phyloP scores from a whole-genome alignment of 1,140 invertebrate genomes.

The Hylyphantes graminicola region DNA sequence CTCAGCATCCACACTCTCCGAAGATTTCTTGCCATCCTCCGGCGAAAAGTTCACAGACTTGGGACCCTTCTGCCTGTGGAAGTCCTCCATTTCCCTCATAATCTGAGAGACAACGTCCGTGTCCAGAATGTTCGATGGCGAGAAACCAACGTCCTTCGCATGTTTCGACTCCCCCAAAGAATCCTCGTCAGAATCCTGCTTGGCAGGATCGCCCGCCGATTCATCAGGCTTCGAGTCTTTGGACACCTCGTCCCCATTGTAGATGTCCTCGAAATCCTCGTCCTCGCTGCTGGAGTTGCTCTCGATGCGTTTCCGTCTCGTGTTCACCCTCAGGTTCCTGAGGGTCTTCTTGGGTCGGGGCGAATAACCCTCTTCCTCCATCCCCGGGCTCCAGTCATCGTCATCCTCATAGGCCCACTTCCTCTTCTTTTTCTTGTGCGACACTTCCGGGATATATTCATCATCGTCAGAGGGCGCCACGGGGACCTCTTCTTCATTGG shows the following conservation, averaged over 20 bases:
- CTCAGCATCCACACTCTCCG: background rate
- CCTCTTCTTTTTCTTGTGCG: background rate
- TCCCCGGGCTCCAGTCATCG: conserved; percentile 18
- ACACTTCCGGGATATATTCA: background rate
- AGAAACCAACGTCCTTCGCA: background rate
- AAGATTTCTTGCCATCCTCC: background rate
- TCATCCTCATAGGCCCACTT: conserved; percentile 34
- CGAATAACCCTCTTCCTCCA: background rate
- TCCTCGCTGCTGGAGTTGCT: background rate
- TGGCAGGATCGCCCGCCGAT: background rate
- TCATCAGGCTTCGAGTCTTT: background rate
- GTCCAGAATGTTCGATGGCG: background rate
- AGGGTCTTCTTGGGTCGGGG: background rate
- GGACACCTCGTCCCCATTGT: background rate
- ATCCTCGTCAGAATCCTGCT: background rate
- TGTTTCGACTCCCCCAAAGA: background rate
- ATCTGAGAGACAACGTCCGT: conserved; percentile 22
- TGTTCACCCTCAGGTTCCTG: background rate
- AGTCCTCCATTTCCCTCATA: conserved; percentile 29
- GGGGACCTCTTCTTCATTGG: background rate
- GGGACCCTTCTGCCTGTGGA: background rate
- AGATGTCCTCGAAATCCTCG: background rate
- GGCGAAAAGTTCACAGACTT: too few species aligned
- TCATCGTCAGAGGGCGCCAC: background rate
- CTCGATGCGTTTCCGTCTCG: conserved; percentile 13